phyloP scores from a whole-genome alignment of 2,888 invertebrate species.

The Orgyia antiqua region DNA sequence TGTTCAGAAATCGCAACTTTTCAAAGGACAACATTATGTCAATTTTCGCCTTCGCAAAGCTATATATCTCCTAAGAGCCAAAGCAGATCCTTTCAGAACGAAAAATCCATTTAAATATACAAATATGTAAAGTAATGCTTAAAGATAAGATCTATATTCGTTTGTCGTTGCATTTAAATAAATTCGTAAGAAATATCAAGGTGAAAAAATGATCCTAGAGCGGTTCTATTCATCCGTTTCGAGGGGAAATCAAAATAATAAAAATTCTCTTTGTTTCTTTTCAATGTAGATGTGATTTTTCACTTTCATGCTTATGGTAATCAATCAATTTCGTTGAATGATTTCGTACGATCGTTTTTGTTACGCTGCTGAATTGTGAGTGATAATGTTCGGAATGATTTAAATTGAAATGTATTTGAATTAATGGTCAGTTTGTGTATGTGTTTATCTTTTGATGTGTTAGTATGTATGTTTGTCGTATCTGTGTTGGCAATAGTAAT shows the following conservation, averaged over 20 bases:
- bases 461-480: too few species aligned
- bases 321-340: slow-evolving; percentile 15
- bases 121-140: slow-evolving; percentile 23
- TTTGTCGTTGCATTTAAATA: slow-evolving; percentile 12
- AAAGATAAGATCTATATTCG: slow-evolving; percentile 19
- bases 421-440: too few species aligned
- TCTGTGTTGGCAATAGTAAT: too few species aligned
- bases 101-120: slow-evolving; percentile 29
- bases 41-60: slow-evolving; percentile 48
- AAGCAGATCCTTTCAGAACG: slow-evolving; percentile 43
- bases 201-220: slow-evolving; percentile 37
- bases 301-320: slow-evolving; percentile 11
- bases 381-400: background rate
- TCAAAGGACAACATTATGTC: slow-evolving; percentile 56
- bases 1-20: too few species aligned
- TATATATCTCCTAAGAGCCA: slow-evolving; percentile 44
- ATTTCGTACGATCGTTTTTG: background rate
- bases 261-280: slow-evolving; percentile 23
- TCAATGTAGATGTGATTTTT: slow-evolving; percentile 19
- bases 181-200: slow-evolving; percentile 25
- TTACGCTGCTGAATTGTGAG: background rate
- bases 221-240: slow-evolving; percentile 33
- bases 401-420: background rate
- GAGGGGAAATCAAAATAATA: slow-evolving; percentile 31
- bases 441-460: too few species aligned